Base-by-base conservation (phyloP, 2,797 vertebrate genomes). In the Psittacula echo region DNA sequence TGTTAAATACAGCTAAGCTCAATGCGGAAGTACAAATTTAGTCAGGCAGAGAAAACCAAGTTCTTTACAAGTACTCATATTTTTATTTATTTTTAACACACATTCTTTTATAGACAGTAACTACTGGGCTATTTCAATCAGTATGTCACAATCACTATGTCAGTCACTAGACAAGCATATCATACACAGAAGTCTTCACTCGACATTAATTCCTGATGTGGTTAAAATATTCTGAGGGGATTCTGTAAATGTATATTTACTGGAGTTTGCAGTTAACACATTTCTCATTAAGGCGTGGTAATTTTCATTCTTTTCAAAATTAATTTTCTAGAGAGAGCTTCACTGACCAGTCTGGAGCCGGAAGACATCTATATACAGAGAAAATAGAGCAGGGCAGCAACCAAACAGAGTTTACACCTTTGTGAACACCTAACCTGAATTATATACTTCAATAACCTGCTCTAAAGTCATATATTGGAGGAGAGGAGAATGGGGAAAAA, bases 1-100 rank as follows among this genome's bases (percentile, higher is more conserved):
- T 93, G 85, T 74, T 83, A 84, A 41, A 67, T 32, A 72, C 65
- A 76, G 37, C 26, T 87, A 75, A 94, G 18, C 32, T 89, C 68
- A 85, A 20, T 41, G 47, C 29, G 75, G 54, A 66, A 75, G 68
- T 87, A 54, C 22, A 88, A 71, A 80, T 56, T 41, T 67, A 47
- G 50, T 62, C 9, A 78, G 23, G 26, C 56, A 77, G 13, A n/a
- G 29, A 56, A 88, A 90, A 50, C 2, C 47, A 50, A 22, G n/a
- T 71, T 88, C 77, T 58, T 90, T 65, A 76, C 21, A 80, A 71
- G 22, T 13, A 26, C 44, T 58, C 32, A 10, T 77, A 84, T 88
- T 93, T 88, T 91, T 95, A 48, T 95, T 96, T 96, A 71, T 95
- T 96, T 94, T 80, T 94, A 93, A 76, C 72, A 79, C 15, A 53